Percentiles rank a stretch among this genome's conserved stretches.
Evolutionary conservation across 2,888 invertebrate species (phyloP).

Genomic region (Eulithis prunata): DNA sequence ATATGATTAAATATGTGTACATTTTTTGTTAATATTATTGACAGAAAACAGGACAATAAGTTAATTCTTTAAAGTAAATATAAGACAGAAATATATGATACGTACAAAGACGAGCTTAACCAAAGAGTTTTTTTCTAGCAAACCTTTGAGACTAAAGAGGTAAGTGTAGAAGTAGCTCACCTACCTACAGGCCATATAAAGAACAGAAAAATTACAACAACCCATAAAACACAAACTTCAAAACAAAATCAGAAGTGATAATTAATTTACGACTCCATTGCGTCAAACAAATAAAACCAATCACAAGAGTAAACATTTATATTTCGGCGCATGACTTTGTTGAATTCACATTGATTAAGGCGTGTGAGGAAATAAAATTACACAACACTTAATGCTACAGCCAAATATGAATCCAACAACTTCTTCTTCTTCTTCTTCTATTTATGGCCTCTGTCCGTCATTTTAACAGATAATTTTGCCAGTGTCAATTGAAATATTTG

Average conservation of each 20-base stretch:
- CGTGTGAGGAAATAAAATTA: conserved; percentile 55
- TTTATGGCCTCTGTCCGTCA: no score
- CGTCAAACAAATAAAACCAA: conserved; percentile 47
- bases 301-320: conserved; percentile 58
- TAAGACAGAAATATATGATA: no score
- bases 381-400: conserved; percentile 42
- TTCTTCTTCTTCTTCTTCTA: neutral
- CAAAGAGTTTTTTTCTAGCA: no score
- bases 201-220: conserved; percentile 5
- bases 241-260: conserved; percentile 50
- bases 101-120: no score
- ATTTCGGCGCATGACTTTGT: conserved; percentile 61
- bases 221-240: conserved; percentile 30
- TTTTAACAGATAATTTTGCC: no score
- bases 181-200: neutral
- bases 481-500: no score
- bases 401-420: conserved; percentile 12
- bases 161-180: neutral
- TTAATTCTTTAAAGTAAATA: no score
- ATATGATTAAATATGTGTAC: no score
- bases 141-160: no score
- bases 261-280: conserved; percentile 54
- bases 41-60: no score
- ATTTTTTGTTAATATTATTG: no score
- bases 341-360: conserved; percentile 71